Conservation (phyloP, 1,140 invertebrate genomes). For the Zaprionus inermis region DNA sequence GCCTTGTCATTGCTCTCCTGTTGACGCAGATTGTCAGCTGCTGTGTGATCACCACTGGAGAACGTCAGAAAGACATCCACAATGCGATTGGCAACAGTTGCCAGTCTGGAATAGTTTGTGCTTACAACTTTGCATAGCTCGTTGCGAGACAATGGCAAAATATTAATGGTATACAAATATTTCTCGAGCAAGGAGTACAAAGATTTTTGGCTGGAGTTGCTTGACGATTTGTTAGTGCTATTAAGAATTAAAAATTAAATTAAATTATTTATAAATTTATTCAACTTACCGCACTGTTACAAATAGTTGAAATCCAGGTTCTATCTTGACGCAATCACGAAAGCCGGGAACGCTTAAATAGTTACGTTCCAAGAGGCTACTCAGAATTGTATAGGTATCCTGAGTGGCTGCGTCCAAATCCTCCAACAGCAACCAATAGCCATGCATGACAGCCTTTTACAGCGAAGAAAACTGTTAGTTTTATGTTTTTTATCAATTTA, state of each 20-base stretch:
- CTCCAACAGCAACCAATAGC: conserved; percentile 97
- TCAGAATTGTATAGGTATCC: conserved; percentile 95
- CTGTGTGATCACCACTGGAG: conserved; percentile 88
- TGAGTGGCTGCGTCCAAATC: conserved; percentile 97
- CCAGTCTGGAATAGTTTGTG: conserved; percentile 89
- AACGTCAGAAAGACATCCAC: conserved; percentile 94
- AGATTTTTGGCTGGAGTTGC: conserved; percentile 86
- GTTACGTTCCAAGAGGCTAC: conserved; percentile 93
- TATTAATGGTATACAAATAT: conserved; percentile 91
- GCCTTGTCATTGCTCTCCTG: conserved; percentile 68
- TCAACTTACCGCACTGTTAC: conserved; percentile 91
- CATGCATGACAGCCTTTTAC: conserved; percentile 91
- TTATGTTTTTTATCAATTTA: neutral
- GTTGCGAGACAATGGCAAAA: conserved; percentile 90
- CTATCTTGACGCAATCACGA: conserved; percentile 90
- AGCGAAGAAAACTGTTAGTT: neutral
- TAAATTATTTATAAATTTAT: neutral
- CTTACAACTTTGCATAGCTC: conserved; percentile 90
- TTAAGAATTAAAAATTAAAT: conserved; percentile 49
- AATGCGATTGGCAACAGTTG: conserved; percentile 91
- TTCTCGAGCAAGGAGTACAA: conserved; percentile 90
- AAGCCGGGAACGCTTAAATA: conserved; percentile 94
- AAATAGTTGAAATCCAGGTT: conserved; percentile 95
- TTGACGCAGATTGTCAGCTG: conserved; percentile 84
- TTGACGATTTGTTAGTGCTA: conserved; percentile 86